Evolutionary conservation across 2,888 invertebrate species (phyloP).

Genomic region (Diarsia dahlii): DNA sequence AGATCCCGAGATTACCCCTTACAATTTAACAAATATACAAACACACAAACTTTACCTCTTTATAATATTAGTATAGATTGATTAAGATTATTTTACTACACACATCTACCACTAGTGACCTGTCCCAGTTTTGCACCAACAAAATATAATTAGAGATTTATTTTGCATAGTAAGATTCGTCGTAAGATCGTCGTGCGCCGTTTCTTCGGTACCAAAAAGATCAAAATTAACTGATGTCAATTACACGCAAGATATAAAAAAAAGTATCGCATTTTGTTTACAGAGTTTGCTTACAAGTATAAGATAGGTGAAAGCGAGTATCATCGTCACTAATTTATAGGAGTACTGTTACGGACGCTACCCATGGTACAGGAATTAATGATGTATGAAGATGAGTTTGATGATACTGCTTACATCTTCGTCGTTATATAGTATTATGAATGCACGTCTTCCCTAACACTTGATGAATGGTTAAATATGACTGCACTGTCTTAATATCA

Average conservation of each 20-base stretch:
- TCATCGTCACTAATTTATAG: constrained; percentile 10
- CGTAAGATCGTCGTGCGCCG: no score
- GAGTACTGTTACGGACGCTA: constrained; percentile 2
- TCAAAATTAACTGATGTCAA: no score
- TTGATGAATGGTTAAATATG: not conserved
- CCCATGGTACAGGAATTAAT: constrained; percentile 2
- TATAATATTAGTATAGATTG: no score
- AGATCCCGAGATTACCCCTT: no score
- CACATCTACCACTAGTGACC: not conserved
- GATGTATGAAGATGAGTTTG: not conserved
- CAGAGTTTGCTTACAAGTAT: not conserved
- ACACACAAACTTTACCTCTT: no score
- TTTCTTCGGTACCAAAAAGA: not conserved
- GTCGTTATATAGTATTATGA: not conserved
- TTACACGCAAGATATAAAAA: no score
- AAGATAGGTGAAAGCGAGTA: not conserved
- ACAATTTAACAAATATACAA: no score
- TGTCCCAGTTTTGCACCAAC: not conserved
- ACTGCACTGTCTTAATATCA: not conserved
- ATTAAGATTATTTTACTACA: no score
- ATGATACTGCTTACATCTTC: not conserved
- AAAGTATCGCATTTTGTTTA: constrained; percentile 17
- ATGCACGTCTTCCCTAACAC: not conserved
- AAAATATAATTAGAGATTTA: not conserved
- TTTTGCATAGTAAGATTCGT: no score